Evolutionary conservation across 2,797 vertebrate species (phyloP).

Genomic region (Zonotrichia albicollis): DNA sequence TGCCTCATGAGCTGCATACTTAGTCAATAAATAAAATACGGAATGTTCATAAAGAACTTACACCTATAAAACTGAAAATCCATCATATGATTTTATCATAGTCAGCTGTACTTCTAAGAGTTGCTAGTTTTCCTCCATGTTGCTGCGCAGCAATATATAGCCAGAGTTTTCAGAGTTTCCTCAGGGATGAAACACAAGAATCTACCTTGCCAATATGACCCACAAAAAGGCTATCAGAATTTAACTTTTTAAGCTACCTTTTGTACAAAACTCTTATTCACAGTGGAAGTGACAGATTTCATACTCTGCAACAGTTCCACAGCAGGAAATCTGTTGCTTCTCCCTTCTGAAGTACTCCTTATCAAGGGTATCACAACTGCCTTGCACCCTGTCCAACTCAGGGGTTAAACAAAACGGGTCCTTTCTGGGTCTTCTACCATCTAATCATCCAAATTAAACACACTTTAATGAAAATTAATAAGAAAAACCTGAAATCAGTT

Average conservation of each 20-base stretch:
- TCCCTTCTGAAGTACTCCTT: not conserved
- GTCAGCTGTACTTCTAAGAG: not conserved
- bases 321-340: not conserved
- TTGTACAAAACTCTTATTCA: not conserved
- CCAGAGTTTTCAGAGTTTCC: not conserved
- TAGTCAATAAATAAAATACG: not conserved
- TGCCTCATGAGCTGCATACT: not conserved
- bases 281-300: not conserved
- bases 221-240: not conserved
- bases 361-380: not conserved
- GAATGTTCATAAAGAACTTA: not conserved
- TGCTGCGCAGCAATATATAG: not conserved
- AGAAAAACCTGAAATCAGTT: not conserved
- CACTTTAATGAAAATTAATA: not conserved
- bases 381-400: not conserved
- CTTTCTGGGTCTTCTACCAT: not conserved
- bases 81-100: not conserved
- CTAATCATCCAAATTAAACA: not conserved
- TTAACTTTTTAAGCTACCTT: not conserved
- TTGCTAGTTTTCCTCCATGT: not conserved
- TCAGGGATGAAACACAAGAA: not conserved
- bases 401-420: not conserved
- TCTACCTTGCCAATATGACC: not conserved
- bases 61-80: not conserved
- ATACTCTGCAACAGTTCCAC: not conserved